Conservation (phyloP, 2,888 invertebrate genomes). For the Alcis repandata region DNA sequence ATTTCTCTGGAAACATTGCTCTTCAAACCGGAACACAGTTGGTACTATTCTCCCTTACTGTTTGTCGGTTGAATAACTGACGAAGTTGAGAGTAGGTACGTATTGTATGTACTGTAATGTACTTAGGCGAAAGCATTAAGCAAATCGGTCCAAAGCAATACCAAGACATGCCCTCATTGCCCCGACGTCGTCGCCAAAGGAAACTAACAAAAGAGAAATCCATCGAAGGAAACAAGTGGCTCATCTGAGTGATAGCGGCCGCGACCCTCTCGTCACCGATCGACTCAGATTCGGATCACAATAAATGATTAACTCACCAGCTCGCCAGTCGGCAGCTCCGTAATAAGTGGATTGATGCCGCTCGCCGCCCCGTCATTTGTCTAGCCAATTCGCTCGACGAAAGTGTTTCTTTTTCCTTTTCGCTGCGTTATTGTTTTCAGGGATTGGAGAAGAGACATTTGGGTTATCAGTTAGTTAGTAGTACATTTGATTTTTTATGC, state of each 20-base stretch:
- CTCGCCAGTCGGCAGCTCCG: constrained; percentile 45
- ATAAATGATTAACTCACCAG: constrained; percentile 78
- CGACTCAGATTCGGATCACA: constrained; percentile 75
- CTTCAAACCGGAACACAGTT: no score
- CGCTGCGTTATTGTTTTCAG: constrained; percentile 29
- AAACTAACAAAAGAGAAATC: not conserved
- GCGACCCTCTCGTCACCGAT: constrained; percentile 77
- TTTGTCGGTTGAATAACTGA: no score
- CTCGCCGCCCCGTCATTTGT: constrained; percentile 77
- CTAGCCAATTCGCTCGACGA: constrained; percentile 44
- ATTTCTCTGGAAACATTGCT: no score
- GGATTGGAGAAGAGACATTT: not conserved
- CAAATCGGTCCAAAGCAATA: no score
- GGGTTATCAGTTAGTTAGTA: not conserved
- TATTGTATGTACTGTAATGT: no score
- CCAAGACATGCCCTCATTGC: no score
- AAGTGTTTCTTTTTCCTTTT: constrained; percentile 28
- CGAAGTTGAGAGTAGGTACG: no score
- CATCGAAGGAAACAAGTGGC: not conserved
- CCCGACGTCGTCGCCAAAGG: no score
- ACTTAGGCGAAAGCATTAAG: no score
- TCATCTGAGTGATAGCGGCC: not conserved
- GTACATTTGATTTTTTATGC: no score
- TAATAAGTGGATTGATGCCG: constrained; percentile 83
- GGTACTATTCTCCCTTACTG: no score